A percentile compares a stretch with the other conserved stretches of the same genome.
Conservation (phyloP, 2,797 vertebrate genomes). For the Megaceryle alcyon region DNA sequence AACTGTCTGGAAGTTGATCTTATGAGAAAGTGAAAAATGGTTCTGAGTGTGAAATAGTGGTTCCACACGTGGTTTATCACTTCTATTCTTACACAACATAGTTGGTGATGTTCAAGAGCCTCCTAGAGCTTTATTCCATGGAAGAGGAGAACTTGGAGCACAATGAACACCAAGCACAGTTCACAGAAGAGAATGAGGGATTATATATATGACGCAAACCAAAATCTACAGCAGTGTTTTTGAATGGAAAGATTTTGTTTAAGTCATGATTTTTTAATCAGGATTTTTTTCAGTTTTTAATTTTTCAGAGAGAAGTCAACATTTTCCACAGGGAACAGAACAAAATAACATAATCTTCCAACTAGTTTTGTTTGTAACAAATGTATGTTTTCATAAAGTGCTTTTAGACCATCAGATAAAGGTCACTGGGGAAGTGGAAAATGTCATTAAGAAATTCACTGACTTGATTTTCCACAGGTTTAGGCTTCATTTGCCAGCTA, state of each 20-base stretch:
- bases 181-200: not conserved
- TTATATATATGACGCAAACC: not conserved
- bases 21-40: not conserved
- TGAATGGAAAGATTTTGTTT: not conserved
- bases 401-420: slow-evolving; percentile 59
- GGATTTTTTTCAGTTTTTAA: not conserved
- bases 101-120: not conserved
- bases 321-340: slow-evolving; percentile 36
- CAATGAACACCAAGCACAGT: not conserved
- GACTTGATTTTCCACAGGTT: slow-evolving; percentile 63
- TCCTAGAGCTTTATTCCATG: not conserved
- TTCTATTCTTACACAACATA: not conserved
- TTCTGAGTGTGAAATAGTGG: not conserved
- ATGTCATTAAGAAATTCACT: slow-evolving; percentile 62
- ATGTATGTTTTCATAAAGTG: slow-evolving; percentile 45
- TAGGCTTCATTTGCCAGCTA: slow-evolving; percentile 58
- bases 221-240: not conserved
- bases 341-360: slow-evolving; percentile 39
- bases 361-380: slow-evolving; percentile 25
- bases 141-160: not conserved
- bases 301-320: not conserved
- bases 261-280: not conserved
- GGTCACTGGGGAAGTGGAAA: slow-evolving; percentile 56
- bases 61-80: not conserved
- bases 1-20: not conserved